A percentile compares a stretch with the other conserved stretches of the same genome.
Conservation (phyloP, 2,888 invertebrate genomes). For the Lasioglossum oenotherae region DNA sequence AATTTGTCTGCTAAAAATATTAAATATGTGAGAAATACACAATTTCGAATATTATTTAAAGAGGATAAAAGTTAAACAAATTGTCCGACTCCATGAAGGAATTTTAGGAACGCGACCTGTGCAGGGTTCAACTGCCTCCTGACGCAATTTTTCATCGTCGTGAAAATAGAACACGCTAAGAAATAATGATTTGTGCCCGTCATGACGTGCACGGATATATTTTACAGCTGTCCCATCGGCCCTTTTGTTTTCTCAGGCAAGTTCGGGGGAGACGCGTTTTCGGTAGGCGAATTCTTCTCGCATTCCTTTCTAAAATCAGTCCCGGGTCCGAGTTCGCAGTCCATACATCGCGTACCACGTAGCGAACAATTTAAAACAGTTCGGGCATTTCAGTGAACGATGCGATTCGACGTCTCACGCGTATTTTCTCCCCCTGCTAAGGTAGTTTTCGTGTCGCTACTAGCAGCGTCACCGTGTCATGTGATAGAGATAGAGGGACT, state of each 20-base stretch:
- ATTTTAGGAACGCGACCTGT: neutral
- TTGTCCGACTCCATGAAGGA: neutral
- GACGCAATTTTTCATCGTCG: conserved; percentile 44
- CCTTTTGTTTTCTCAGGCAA: conserved; percentile 43
- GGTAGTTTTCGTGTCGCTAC: conserved; percentile 57
- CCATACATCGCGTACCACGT: conserved; percentile 13
- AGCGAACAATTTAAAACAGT: conserved; percentile 35
- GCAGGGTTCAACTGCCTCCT: neutral
- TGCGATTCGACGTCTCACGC: conserved; percentile 27
- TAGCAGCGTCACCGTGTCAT: conserved; percentile 27
- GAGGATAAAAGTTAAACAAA: too few relatives aligned
- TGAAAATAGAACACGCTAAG: conserved; percentile 27
- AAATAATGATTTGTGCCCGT: conserved; percentile 32
- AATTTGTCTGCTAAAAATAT: too few relatives aligned
- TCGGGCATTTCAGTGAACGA: neutral
- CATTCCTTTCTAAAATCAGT: conserved; percentile 54
- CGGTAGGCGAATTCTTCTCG: neutral
- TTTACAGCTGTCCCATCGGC: conserved; percentile 35
- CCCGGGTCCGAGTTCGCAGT: neutral
- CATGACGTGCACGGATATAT: conserved; percentile 37
- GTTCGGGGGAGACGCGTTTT: conserved; percentile 16
- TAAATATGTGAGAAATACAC: too few relatives aligned
- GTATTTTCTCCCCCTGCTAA: conserved; percentile 48
- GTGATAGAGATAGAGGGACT: conserved; percentile 31
- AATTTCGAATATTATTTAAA: too few relatives aligned